These are phyloP conservation scores for Siniperca obscura DNA, from an alignment of 2,797 vertebrate genomes.

Conservation along the genomic window DNA sequence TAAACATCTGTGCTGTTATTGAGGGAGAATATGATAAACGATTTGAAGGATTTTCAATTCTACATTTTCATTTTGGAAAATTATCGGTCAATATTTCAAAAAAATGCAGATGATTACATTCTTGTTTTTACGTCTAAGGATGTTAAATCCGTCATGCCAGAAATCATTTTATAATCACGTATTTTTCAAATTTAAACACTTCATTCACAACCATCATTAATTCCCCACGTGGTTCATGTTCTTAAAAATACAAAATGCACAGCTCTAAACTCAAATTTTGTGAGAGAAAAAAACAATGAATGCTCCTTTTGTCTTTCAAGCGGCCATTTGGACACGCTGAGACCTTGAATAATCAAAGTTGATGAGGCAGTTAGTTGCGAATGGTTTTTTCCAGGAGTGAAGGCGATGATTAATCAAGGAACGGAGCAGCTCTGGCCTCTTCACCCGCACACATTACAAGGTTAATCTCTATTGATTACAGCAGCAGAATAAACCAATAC, in stretches of 20 bases:
- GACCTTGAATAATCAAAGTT: constrained; percentile 77
- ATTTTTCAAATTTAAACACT: not conserved
- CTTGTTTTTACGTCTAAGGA: not conserved
- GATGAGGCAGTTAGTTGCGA: constrained; percentile 74
- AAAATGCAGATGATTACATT: not conserved
- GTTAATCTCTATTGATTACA: constrained; percentile 80
- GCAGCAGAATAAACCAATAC: constrained; percentile 52
- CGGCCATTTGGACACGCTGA: constrained; percentile 46
- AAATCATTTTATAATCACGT: not conserved
- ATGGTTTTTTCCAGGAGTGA: constrained; percentile 63
- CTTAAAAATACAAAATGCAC: not conserved
- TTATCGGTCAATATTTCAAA: not conserved
- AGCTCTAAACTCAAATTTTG: not conserved
- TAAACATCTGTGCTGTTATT: not conserved
- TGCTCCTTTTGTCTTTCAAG: constrained; percentile 44
- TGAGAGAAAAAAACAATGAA: not conserved
- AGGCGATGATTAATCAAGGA: constrained; percentile 76
- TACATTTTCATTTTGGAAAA: not conserved
- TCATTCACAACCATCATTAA: not conserved
- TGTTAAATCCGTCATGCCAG: not conserved
- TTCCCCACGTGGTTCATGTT: too few relatives aligned
- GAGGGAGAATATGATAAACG: not conserved
- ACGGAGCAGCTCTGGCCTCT: constrained; percentile 63
- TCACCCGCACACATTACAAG: constrained; percentile 65
- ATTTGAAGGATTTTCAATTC: not conserved